These are phyloP conservation scores for Drosophila demipolita DNA, from an alignment of 2,888 invertebrate species.

Conservation along the genomic window DNA sequence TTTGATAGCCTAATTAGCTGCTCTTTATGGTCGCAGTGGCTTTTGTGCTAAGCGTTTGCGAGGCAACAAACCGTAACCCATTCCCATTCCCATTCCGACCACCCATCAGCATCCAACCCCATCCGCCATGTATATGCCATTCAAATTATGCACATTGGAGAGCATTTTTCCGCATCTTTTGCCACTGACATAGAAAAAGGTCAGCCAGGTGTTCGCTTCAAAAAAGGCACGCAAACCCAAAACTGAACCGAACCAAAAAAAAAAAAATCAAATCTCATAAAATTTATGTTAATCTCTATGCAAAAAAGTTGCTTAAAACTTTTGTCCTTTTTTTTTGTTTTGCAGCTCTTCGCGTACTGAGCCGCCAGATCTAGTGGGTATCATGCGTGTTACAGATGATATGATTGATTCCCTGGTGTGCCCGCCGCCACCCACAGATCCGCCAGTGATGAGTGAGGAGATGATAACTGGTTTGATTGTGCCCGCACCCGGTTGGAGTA, in stretches of 20 bases:
- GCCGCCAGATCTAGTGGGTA: constrained; percentile 91
- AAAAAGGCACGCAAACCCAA: constrained; percentile 12
- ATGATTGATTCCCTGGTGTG: constrained; percentile 98
- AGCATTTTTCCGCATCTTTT: constrained; percentile 74
- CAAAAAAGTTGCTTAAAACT: constrained; percentile 8
- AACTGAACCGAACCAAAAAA: background rate
- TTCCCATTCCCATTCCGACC: constrained; percentile 31
- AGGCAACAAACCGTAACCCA: constrained; percentile 56
- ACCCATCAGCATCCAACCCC: background rate
- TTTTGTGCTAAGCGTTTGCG: constrained; percentile 75
- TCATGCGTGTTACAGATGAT: constrained; percentile 95
- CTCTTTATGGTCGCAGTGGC: constrained; percentile 69
- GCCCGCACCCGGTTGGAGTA: constrained; percentile 97
- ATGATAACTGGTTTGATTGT: constrained; percentile 98
- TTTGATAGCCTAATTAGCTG: constrained; percentile 79
- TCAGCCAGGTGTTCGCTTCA: constrained; percentile 53
- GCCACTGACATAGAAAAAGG: constrained; percentile 77
- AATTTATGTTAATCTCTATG: constrained; percentile 47
- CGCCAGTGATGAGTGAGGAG: constrained; percentile 96
- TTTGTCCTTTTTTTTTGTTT: constrained; percentile 15
- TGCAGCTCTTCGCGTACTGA: constrained; percentile 92
- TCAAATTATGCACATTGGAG: constrained; percentile 71
- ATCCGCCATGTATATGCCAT: constrained; percentile 38
- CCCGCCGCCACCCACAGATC: constrained; percentile 97
- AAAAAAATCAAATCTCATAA: constrained; percentile 40